phyloP scores from a whole-genome alignment of 2,888 invertebrate species.

The Tortrix viridana region DNA sequence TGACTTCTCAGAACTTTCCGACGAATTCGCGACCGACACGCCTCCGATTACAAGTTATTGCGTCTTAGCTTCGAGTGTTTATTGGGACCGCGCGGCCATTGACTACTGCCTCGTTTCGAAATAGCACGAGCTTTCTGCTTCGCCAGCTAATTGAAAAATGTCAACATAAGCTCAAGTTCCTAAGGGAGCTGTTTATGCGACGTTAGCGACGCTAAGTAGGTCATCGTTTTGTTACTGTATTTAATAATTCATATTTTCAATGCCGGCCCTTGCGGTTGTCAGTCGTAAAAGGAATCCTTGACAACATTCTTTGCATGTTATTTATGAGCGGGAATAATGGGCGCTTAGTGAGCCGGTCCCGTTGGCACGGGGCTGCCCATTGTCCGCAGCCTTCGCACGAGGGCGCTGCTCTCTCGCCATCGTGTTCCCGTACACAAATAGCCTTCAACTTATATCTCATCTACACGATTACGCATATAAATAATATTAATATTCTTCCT shows the following conservation, averaged over 20 bases:
- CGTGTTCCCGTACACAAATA: conserved; percentile 1
- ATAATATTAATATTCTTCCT: not conserved
- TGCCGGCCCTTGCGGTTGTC: conserved; percentile 49
- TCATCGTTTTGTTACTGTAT: conserved; percentile 7
- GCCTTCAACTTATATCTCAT: conserved; percentile 8
- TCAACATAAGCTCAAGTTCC: conserved; percentile 30
- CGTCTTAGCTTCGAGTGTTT: conserved; percentile 44
- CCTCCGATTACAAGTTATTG: conserved; percentile 61
- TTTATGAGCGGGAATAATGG: conserved; percentile 60
- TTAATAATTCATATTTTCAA: conserved; percentile 33
- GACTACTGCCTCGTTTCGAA: conserved; percentile 25
- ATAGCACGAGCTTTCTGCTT: conserved; percentile 12
- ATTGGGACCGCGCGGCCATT: conserved; percentile 26
- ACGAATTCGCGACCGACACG: conserved; percentile 49
- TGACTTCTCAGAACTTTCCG: conserved; percentile 61
- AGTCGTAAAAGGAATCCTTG: conserved; percentile 57
- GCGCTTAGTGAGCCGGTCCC: conserved; percentile 56
- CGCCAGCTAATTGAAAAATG: conserved; percentile 8
- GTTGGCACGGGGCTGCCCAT: conserved; percentile 62
- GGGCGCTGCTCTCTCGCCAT: conserved; percentile 20
- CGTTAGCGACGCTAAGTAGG: conserved; percentile 24
- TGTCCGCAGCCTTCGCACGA: conserved; percentile 64
- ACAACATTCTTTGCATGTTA: conserved; percentile 58
- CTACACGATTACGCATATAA: not conserved
- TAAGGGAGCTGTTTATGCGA: conserved; percentile 1